phyloP scores from a whole-genome alignment of 2,797 vertebrate genomes.

The Octomys mimax region DNA sequence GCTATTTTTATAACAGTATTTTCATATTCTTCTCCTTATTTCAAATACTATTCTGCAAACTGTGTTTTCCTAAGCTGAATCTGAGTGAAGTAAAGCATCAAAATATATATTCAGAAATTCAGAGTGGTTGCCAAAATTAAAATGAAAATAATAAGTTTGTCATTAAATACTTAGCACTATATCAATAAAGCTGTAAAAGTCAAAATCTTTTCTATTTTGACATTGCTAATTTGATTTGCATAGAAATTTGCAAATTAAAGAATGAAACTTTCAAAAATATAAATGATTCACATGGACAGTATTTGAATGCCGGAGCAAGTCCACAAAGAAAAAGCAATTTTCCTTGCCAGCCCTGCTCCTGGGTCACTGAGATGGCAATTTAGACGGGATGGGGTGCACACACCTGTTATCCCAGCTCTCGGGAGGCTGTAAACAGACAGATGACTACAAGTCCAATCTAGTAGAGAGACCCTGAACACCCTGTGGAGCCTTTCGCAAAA shows the following conservation, averaged over 20 bases:
- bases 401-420: too few relatives aligned
- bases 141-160: not conserved
- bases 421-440: too few relatives aligned
- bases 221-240: not conserved
- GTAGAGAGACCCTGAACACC: too few relatives aligned
- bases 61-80: not conserved
- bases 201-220: not conserved
- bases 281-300: conserved; percentile 10
- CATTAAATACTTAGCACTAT: not conserved
- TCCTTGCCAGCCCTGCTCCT: too few relatives aligned
- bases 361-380: too few relatives aligned
- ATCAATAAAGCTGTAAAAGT: not conserved
- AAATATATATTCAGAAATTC: not conserved
- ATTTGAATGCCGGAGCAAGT: not conserved
- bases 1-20: not conserved
- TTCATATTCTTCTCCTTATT: not conserved
- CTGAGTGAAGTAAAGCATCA: not conserved
- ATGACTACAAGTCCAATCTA: too few relatives aligned
- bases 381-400: too few relatives aligned
- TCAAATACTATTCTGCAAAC: not conserved
- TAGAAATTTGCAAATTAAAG: not conserved
- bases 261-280: not conserved
- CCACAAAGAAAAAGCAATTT: not conserved
- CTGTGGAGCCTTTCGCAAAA: too few relatives aligned
- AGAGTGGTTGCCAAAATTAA: not conserved